Percentiles rank a stretch among this genome's conserved stretches.
These are phyloP conservation scores for Neolamprologus brichardi DNA, from an alignment of 2,113 vertebrate genomes.

Conservation along the genomic window DNA sequence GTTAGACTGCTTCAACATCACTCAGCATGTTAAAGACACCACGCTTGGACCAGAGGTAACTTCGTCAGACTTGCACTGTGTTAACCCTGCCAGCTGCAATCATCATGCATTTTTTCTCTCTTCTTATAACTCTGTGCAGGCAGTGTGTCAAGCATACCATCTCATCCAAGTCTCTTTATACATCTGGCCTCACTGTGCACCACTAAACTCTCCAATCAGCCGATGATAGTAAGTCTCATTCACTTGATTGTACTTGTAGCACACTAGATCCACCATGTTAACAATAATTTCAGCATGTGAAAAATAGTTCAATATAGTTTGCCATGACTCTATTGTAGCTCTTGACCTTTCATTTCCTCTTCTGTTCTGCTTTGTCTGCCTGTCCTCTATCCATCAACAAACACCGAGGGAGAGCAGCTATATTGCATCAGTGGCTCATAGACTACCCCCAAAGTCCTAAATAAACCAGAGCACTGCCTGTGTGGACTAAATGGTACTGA, in stretches of 20 bases:
- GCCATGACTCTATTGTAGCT: background rate
- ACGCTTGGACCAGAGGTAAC: rapidly evolving
- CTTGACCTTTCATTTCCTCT: constrained; percentile 24
- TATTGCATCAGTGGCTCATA: constrained; percentile 1
- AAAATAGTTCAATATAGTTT: background rate
- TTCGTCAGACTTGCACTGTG: background rate
- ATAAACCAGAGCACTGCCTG: background rate
- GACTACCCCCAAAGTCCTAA: background rate
- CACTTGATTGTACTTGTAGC: background rate
- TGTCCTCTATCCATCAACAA: constrained; percentile 19
- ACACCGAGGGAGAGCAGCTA: background rate
- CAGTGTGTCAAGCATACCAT: background rate
- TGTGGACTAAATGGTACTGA: background rate
- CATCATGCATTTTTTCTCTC: background rate
- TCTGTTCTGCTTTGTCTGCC: constrained; percentile 10
- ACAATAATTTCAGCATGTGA: background rate
- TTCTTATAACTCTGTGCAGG: background rate
- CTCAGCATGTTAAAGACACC: background rate
- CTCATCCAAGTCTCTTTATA: background rate
- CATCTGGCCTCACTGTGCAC: background rate
- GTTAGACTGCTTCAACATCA: background rate
- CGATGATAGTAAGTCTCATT: background rate
- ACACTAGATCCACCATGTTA: background rate
- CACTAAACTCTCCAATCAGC: background rate
- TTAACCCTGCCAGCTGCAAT: background rate